Evolutionary conservation across 2,888 invertebrate genomes (phyloP), one percentile per base, ranked within the genome.

Genomic region (Hydriomena furcata): DNA sequence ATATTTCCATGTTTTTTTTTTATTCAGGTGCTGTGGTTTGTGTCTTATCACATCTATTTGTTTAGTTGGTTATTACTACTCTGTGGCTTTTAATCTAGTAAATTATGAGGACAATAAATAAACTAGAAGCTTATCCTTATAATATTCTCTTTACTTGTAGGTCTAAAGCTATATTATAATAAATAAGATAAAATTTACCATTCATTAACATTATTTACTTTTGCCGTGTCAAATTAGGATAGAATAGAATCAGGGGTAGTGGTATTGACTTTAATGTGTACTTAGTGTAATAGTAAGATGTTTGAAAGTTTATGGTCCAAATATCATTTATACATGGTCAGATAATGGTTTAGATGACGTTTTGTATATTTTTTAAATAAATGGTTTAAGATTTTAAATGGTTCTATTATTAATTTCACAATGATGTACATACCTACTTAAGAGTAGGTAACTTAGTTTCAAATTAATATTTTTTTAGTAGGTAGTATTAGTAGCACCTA

Each of bases 301-400:
- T 55, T 68, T 69, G 37, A 30, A 57, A 27, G 23, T 43, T 43
- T 42, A 57, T 50, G 60, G 55, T 58, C 59, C 57, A 50, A 57
- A 49, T 56, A 52, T 61, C 34, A 21, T 45, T 8, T 34, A 17
- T 17, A 53, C 13, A 41, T 38, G 55, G 52, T 60, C 51, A 58
- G 40, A 47, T 23, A 44, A 42, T 43, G 55, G 52, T 59, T 49
- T 55, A 59, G 55, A 63, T 66, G 62, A 64, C 63, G 61, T 76
- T 77, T 72, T 72, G 66, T 76, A 78, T 72, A 72, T 73, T 74
- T 73, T 69, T 68, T 65, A 68, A 68, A 59, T 76, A 76, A 79
- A 79, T 66, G 70, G 67, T 71, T 69, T 65, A 61, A 62, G 50
- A 49, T 61, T 61, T 46, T n/a, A 27, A 37, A 10, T 10, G 3